phyloP scores from a whole-genome alignment of 1,140 invertebrate species.

The Rhizoglyphus robini region DNA sequence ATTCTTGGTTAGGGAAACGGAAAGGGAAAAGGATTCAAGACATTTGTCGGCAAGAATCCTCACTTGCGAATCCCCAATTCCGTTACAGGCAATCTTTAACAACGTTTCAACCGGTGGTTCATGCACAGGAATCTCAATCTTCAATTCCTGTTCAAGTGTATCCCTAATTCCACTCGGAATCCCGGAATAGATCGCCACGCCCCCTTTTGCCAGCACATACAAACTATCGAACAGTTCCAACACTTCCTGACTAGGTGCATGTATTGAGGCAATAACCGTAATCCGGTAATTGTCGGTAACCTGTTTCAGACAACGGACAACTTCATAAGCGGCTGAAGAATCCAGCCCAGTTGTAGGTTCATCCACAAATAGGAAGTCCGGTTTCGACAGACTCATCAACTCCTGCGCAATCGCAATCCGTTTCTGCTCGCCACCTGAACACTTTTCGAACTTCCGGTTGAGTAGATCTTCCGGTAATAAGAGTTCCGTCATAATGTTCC shows the following conservation, averaged over 20 bases:
- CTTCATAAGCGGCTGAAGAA: neutral
- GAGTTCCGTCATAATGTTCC: neutral
- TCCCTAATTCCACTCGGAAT: slow-evolving; percentile 26
- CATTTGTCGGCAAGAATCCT: neutral
- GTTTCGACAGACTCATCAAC: neutral
- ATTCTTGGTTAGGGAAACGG: too few relatives aligned
- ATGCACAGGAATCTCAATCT: neutral
- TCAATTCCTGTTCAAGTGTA: slow-evolving; percentile 1
- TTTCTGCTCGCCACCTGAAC: slow-evolving; percentile 16
- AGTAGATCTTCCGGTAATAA: neutral
- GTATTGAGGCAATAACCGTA: slow-evolving; percentile 21
- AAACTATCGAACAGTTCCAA: slow-evolving; percentile 21
- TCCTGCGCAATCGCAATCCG: slow-evolving; percentile 19
- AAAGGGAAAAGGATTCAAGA: too few relatives aligned
- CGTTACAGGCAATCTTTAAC: neutral
- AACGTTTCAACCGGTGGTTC: neutral
- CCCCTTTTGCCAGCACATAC: slow-evolving; percentile 21
- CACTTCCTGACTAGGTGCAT: slow-evolving; percentile 21
- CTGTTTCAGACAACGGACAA: neutral
- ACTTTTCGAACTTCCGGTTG: neutral
- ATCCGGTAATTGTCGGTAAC: neutral
- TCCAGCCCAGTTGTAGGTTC: slow-evolving; percentile 20
- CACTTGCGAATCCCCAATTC: neutral
- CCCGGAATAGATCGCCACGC: slow-evolving; percentile 30
- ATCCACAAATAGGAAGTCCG: slow-evolving; percentile 16